Base-by-base conservation (phyloP, 23 tunicate species). In the Clavelina lepadiformis region DNA sequence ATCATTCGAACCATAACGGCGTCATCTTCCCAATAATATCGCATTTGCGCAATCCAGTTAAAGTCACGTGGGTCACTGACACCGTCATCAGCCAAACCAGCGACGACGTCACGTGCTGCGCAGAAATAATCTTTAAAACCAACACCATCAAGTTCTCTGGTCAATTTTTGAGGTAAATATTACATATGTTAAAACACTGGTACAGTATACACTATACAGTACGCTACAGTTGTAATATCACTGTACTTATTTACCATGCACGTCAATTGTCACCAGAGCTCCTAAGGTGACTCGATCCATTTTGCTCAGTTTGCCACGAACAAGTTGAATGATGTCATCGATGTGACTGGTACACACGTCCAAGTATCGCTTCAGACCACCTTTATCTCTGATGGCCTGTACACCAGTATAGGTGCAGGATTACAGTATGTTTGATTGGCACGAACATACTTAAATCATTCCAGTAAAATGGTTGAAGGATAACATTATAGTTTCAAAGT, bases 21-120 rank as follows among this genome's bases (percentile, higher is more conserved):
- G 33, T 35, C 41, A 3, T 78, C 72, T 58, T 86, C 95, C 85
- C 95, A 86, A 57, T 86, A 86, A 78, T 86, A 86, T 23, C 95
- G 71, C 95, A 86, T 86, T 55, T 86, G 95, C 25, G 95, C 72
- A 41, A 86, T 86, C 95, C 95, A 86, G 52, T 77, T 63, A 60
- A 86, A 86, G 41, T 86, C 95, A 35, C 83, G 77, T 3, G 80
- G 68, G 38, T 86, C 83, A 33, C 80, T 45, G 2, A 86, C 75
- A 28, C 63, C 83, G 35, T 86, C 79, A 15, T 86, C 95, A 13
- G 80, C 75, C 0, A 86, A 76, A 46, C 54, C 71, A 26, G 95
- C 65, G 18, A 86, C 95, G 13, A 86, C 95, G 34, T 86, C 95
- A 46, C 95, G 65, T 5, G 85, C 95, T 86, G 55, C 22, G 37